These are phyloP conservation scores for Hofmannophila pseudospretella DNA, from an alignment of 2,888 invertebrate species.

Conservation along the genomic window DNA sequence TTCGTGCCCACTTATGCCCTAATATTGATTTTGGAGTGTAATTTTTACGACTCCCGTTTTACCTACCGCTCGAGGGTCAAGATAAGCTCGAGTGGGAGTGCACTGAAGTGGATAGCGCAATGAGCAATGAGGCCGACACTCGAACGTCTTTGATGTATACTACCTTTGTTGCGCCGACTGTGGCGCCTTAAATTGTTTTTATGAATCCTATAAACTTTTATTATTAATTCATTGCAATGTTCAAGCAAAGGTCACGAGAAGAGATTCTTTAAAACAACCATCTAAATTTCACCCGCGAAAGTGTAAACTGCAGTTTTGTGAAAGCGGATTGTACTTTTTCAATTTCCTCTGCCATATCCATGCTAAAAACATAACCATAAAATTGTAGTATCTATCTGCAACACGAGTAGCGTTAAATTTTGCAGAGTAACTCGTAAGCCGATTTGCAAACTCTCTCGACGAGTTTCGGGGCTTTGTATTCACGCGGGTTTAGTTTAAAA, in stretches of 20 bases:
- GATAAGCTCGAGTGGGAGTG: constrained; percentile 60
- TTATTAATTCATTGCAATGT: constrained; percentile 41
- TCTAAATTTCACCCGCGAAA: constrained; percentile 52
- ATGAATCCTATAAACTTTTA: constrained; percentile 49
- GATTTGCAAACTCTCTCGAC: constrained; percentile 45
- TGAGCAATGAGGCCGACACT: constrained; percentile 47
- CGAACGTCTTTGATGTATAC: constrained; percentile 54
- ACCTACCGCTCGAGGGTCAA: constrained; percentile 59
- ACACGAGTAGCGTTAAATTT: constrained; percentile 37
- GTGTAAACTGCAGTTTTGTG: constrained; percentile 41
- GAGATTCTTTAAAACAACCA: constrained; percentile 42
- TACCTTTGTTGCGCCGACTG: constrained; percentile 33
- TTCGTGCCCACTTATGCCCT: constrained; percentile 47
- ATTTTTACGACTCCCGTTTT: constrained; percentile 70
- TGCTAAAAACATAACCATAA: constrained; percentile 25
- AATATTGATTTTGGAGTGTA: constrained; percentile 59
- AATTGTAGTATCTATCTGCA: constrained; percentile 19
- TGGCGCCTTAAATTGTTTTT: constrained; percentile 37
- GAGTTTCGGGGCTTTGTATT: constrained; percentile 48
- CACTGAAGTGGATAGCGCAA: constrained; percentile 48
- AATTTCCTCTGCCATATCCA: constrained; percentile 36
- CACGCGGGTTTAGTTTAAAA: constrained; percentile 39
- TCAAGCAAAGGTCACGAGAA: constrained; percentile 45
- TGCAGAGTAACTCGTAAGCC: constrained; percentile 50
- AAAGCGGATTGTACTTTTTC: constrained; percentile 55